Evolutionary conservation across 2,888 invertebrate genomes (phyloP).

Genomic region (Catocala fraxini): DNA sequence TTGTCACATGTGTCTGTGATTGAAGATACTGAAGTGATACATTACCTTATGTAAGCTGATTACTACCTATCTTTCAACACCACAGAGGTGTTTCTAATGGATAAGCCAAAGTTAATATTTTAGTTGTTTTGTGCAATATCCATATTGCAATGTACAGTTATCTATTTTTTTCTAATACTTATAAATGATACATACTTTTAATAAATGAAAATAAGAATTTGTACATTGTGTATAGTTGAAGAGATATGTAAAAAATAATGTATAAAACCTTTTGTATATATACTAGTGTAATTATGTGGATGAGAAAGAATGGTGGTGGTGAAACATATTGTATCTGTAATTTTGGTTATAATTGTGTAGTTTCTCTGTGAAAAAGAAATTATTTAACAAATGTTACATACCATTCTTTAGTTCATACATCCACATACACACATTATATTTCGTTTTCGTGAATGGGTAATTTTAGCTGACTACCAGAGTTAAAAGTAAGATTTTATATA

Average conservation of each 20-base stretch:
- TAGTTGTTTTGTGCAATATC: slow-evolving; percentile 85
- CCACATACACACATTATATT: slow-evolving; percentile 52
- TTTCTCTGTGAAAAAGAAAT: slow-evolving; percentile 32
- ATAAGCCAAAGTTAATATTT: slow-evolving; percentile 86
- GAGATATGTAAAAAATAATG: slow-evolving; percentile 73
- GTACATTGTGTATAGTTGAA: slow-evolving; percentile 84
- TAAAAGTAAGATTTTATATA: slow-evolving; percentile 57
- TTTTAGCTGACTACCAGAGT: slow-evolving; percentile 76
- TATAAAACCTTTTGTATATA: slow-evolving; percentile 79
- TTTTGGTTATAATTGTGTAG: slow-evolving; percentile 30
- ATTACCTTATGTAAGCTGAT: slow-evolving; percentile 56
- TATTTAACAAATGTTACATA: slow-evolving; percentile 43
- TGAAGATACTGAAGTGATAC: slow-evolving; percentile 57
- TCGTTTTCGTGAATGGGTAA: slow-evolving; percentile 77
- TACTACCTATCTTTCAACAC: slow-evolving; percentile 61
- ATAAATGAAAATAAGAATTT: slow-evolving; percentile 69
- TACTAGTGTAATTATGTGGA: slow-evolving; percentile 60
- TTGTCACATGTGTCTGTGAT: slow-evolving; percentile 62
- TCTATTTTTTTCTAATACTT: slow-evolving; percentile 69
- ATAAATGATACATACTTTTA: slow-evolving; percentile 66
- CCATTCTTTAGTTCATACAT: slow-evolving; percentile 45
- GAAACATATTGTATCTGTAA: slow-evolving; percentile 25
- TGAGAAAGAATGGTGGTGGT: slow-evolving; percentile 47
- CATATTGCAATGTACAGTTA: slow-evolving; percentile 85
- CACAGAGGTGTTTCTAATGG: slow-evolving; percentile 74